Conservation (phyloP, 2,113 vertebrate genomes). For the Catharus fuscescens region DNA sequence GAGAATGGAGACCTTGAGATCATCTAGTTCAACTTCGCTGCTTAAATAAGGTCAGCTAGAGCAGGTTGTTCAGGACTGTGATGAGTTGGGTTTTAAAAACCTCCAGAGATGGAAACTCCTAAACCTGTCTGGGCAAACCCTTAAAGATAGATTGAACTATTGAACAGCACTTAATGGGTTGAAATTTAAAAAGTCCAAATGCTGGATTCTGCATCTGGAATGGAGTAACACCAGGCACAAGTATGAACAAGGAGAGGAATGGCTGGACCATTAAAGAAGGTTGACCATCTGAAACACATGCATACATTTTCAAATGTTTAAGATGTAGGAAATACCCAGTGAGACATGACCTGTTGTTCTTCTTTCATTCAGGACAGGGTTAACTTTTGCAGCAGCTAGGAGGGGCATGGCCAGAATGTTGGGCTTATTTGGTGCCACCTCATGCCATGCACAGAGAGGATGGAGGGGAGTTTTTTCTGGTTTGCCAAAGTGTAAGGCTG, state of each 20-base stretch:
- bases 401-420: not conserved
- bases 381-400: not conserved
- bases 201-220: not conserved
- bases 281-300: not conserved
- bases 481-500: not conserved
- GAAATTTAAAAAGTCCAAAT: not conserved
- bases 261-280: not conserved
- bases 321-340: not conserved
- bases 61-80: not conserved
- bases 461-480: too few relatives aligned
- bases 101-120: not conserved
- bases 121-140: not conserved
- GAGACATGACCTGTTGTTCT: not conserved
- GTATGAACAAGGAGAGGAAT: not conserved
- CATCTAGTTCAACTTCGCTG: not conserved
- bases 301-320: not conserved
- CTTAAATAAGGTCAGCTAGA: not conserved
- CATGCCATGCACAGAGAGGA: too few relatives aligned
- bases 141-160: not conserved
- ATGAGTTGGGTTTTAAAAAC: not conserved
- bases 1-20: not conserved
- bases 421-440: not conserved
- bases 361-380: not conserved
- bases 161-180: not conserved
- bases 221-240: not conserved